These are phyloP conservation scores for Bombus difficillimus DNA, from an alignment of 1,140 invertebrate genomes.

Conservation along the genomic window DNA sequence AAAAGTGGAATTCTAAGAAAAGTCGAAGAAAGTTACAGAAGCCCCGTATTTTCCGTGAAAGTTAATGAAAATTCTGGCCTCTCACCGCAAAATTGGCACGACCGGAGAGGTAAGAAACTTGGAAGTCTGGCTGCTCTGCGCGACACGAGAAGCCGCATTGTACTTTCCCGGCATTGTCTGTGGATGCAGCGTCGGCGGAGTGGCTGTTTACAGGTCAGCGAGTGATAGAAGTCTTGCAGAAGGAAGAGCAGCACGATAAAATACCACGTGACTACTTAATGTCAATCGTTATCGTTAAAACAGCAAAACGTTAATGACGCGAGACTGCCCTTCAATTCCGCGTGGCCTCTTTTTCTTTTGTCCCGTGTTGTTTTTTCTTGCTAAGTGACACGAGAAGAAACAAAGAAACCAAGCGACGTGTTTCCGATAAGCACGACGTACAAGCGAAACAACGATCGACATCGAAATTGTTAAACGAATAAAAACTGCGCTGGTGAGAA, in stretches of 20 bases:
- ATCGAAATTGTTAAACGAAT: background rate
- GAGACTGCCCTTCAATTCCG: background rate
- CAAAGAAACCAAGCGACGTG: background rate
- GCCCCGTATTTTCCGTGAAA: background rate
- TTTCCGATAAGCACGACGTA: too few relatives aligned
- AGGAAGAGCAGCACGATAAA: background rate
- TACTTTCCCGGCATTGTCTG: background rate
- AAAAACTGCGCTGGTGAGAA: background rate
- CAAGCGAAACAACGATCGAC: background rate
- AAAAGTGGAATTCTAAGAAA: background rate
- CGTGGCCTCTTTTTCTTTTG: background rate
- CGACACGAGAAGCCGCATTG: background rate
- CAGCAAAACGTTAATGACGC: background rate
- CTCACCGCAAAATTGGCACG: too few relatives aligned
- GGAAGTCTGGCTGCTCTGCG: too few relatives aligned
- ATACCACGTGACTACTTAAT: conserved; percentile 4
- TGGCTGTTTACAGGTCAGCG: background rate
- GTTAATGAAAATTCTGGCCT: conserved; percentile 27
- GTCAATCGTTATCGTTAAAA: conserved; percentile 5
- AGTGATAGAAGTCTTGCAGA: background rate
- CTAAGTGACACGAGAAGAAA: background rate
- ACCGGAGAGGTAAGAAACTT: background rate
- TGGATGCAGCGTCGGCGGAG: background rate
- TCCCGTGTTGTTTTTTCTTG: background rate
- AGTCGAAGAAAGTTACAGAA: background rate